Percentiles rank a stretch among this genome's conserved stretches.
Evolutionary conservation across 2,888 invertebrate species (phyloP).

Genomic region (Philereme transversata): DNA sequence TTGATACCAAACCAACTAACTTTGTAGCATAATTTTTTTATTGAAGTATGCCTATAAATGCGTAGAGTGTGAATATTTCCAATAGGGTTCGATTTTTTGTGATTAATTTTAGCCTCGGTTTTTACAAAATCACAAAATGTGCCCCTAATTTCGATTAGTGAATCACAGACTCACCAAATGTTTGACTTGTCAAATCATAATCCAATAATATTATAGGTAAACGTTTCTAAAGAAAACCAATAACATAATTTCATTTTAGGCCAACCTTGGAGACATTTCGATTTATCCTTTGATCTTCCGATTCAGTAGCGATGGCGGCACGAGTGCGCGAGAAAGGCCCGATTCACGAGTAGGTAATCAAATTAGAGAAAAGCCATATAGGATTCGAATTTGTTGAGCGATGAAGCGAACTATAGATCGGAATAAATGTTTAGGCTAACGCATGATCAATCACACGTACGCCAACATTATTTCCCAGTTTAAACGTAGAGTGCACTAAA

Average conservation of each 20-base stretch:
- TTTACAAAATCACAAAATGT: constrained; percentile 23
- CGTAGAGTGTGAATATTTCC: no score
- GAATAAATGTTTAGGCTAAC: constrained; percentile 47
- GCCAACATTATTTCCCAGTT: constrained; percentile 8
- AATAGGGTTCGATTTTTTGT: no score
- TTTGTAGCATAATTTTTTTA: no score
- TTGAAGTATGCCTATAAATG: no score
- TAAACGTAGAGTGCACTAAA: no score
- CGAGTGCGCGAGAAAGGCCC: constrained; percentile 47
- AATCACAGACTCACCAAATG: constrained; percentile 36
- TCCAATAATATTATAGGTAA: constrained; percentile 43
- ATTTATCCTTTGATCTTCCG: constrained; percentile 66
- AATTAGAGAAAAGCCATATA: constrained; percentile 57
- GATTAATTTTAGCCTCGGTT: constrained; percentile 1
- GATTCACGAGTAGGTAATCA: constrained; percentile 55
- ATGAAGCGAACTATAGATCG: constrained; percentile 55
- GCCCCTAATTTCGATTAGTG: constrained; percentile 34
- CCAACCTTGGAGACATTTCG: constrained; percentile 57
- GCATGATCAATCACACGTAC: constrained; percentile 54
- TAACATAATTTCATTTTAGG: constrained; percentile 59
- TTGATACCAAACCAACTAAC: no score
- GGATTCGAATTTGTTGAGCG: constrained; percentile 52
- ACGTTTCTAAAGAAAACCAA: constrained; percentile 45
- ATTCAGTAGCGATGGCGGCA: constrained; percentile 51
- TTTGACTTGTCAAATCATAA: constrained; percentile 39